phyloP scores from a whole-genome alignment of 2,113 vertebrate genomes.

The Ondatra zibethicus region DNA sequence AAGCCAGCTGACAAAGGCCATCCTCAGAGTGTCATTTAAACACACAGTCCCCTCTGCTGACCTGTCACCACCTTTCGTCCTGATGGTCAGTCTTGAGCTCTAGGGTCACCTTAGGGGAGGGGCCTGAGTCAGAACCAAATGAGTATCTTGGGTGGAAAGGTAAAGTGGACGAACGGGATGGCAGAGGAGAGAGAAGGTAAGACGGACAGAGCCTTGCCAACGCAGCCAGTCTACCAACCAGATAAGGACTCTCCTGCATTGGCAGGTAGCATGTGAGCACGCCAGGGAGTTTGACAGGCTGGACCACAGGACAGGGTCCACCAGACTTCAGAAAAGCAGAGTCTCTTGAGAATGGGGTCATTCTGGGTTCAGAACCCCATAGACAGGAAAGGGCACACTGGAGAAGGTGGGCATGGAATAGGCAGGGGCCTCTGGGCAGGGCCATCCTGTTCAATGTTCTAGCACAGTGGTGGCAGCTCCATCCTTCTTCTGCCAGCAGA shows the following conservation, averaged over 20 bases:
- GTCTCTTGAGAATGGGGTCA: accelerated
- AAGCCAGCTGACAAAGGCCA: neutral
- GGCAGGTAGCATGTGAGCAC: neutral
- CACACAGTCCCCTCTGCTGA: accelerated
- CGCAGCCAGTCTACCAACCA: neutral
- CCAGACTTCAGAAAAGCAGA: neutral
- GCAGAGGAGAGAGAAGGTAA: too few species aligned
- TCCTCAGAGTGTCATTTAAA: accelerated
- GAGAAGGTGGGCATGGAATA: neutral
- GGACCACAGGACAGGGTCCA: accelerated
- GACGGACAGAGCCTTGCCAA: accelerated
- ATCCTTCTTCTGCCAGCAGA: too few species aligned
- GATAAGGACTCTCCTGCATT: neutral
- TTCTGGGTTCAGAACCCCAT: accelerated
- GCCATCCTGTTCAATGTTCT: accelerated
- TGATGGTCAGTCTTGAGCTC: neutral
- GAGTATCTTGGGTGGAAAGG: too few species aligned
- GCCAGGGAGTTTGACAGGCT: neutral
- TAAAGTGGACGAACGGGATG: neutral
- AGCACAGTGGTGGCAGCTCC: accelerated
- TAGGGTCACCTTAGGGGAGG: neutral
- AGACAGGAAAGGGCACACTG: accelerated
- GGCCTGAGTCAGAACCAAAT: accelerated
- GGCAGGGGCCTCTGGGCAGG: neutral
- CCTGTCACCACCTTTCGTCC: accelerated